Conservation (phyloP, 2,113 vertebrate genomes). For the Caranx melampygus region DNA sequence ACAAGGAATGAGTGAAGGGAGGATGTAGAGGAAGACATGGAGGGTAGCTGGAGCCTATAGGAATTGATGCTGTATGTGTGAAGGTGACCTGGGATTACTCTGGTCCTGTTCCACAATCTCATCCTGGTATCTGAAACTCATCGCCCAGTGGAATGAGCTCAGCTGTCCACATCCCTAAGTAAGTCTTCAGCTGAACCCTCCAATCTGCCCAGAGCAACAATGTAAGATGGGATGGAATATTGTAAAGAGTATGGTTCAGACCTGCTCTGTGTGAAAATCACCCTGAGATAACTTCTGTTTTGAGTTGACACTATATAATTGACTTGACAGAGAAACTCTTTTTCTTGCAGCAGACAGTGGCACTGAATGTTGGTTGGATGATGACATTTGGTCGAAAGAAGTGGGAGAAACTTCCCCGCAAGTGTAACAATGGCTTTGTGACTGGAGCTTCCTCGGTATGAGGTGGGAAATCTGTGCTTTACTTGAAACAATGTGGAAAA, state of each 20-base stretch:
- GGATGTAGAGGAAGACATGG: conserved; percentile 19
- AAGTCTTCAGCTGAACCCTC: conserved; percentile 46
- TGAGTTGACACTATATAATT: too few relatives aligned
- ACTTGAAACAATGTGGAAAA: not conserved
- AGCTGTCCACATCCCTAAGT: conserved; percentile 57
- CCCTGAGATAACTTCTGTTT: too few relatives aligned
- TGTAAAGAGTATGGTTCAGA: too few relatives aligned
- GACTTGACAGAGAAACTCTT: not conserved
- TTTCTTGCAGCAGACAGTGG: conserved; percentile 24
- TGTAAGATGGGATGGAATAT: conserved; percentile 41
- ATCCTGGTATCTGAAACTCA: conserved; percentile 68
- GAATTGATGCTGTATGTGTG: conserved; percentile 53
- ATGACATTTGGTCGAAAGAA: conserved; percentile 37
- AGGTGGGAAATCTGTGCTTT: not conserved
- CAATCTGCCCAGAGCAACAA: conserved; percentile 49
- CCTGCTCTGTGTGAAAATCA: too few relatives aligned
- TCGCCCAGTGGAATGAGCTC: conserved; percentile 62
- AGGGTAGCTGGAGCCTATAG: conserved; percentile 17
- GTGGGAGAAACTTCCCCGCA: conserved; percentile 8
- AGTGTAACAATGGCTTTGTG: conserved; percentile 25
- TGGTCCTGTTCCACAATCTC: conserved; percentile 70
- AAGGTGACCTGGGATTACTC: conserved; percentile 80
- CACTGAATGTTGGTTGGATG: conserved; percentile 17
- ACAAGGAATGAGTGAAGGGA: conserved; percentile 9
- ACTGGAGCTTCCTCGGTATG: not conserved